Evolutionary conservation across 2,113 vertebrate genomes (phyloP).

Genomic region (Sisor rabdophorus): DNA sequence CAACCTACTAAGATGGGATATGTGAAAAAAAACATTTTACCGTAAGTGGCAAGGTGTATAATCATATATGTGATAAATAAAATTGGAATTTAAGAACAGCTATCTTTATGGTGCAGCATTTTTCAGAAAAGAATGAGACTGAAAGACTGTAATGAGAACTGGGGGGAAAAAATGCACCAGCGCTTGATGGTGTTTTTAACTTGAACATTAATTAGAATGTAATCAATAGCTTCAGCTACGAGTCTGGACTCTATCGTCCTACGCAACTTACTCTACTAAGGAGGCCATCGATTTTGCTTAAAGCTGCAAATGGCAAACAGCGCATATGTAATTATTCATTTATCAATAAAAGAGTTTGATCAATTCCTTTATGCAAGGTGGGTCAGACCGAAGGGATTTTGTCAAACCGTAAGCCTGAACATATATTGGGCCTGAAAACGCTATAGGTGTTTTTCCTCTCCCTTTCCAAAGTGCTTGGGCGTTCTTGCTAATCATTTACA

Average conservation of each 20-base stretch:
- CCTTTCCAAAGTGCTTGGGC: too few relatives aligned
- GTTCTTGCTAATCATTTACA: too few relatives aligned
- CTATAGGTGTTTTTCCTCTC: too few relatives aligned
- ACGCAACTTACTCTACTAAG: slow-evolving; percentile 45
- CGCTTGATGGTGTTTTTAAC: slow-evolving; percentile 40
- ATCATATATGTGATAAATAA: slow-evolving; percentile 9
- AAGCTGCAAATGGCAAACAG: slow-evolving; percentile 46
- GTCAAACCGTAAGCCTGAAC: slow-evolving; percentile 37
- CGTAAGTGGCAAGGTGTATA: too few relatives aligned
- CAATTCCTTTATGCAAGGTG: slow-evolving; percentile 7
- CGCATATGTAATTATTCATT: slow-evolving; percentile 56
- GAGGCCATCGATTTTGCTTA: slow-evolving; percentile 55
- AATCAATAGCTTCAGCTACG: slow-evolving; percentile 40
- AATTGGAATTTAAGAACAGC: not conserved
- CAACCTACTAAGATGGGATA: too few relatives aligned
- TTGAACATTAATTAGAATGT: slow-evolving; percentile 42
- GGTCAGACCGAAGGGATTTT: slow-evolving; percentile 25
- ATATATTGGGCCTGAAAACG: too few relatives aligned
- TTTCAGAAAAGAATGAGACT: too few relatives aligned
- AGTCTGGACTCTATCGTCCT: slow-evolving; percentile 35
- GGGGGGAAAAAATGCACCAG: slow-evolving; percentile 29
- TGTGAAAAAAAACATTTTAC: too few relatives aligned
- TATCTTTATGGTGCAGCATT: too few relatives aligned
- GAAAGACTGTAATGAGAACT: too few relatives aligned
- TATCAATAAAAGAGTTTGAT: slow-evolving; percentile 54